Evolutionary conservation across 2,797 vertebrate genomes (phyloP).

Genomic region (Alauda arvensis): DNA sequence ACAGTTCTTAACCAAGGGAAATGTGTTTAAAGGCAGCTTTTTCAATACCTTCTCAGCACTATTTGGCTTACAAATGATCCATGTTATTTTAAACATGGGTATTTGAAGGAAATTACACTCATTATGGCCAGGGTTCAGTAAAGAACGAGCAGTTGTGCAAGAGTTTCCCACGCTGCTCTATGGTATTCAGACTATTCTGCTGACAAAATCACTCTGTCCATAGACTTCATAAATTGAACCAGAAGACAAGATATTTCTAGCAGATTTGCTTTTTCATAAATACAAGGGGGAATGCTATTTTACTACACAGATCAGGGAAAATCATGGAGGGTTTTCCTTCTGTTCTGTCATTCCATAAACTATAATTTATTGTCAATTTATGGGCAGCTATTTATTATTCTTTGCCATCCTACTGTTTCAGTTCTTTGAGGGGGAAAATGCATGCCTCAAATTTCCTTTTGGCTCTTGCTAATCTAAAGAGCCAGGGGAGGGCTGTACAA

Average conservation of each 20-base stretch:
- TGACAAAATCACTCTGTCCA: background rate
- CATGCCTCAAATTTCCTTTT: background rate
- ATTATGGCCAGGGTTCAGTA: background rate
- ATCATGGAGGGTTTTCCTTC: fast-evolving
- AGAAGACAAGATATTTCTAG: background rate
- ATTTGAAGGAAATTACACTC: constrained; percentile 33
- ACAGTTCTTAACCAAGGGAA: background rate
- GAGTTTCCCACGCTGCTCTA: background rate
- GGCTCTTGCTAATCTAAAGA: background rate
- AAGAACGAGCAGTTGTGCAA: background rate
- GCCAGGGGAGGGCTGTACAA: background rate
- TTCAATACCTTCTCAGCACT: background rate
- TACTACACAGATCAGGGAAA: background rate
- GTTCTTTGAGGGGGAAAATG: background rate
- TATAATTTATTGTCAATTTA: background rate
- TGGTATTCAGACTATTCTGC: background rate
- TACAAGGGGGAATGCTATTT: background rate
- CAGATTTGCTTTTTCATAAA: background rate
- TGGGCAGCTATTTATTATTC: background rate
- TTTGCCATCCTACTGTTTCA: background rate
- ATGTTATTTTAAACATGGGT: constrained; percentile 29
- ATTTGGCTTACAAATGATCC: constrained; percentile 10
- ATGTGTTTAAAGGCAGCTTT: background rate
- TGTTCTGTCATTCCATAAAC: background rate
- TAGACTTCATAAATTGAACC: background rate